Percentiles rank a stretch among this genome's conserved stretches.
Conservation (phyloP, 2,888 invertebrate genomes). For the Aphidoletes aphidimyza region DNA sequence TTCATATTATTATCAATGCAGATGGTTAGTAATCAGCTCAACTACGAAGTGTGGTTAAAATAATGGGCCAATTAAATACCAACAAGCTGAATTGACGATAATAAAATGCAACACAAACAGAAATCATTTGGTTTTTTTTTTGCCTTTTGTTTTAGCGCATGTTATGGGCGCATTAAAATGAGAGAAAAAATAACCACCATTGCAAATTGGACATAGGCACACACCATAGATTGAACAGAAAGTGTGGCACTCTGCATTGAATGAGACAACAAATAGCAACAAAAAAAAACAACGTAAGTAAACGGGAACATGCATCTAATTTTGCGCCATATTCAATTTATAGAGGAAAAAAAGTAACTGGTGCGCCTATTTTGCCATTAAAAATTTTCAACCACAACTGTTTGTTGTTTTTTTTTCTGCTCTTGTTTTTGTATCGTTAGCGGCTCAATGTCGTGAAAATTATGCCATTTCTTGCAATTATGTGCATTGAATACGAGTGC, state of each 20-base stretch:
- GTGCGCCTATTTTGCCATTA: neutral
- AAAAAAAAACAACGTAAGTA: neutral
- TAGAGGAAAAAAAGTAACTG: neutral
- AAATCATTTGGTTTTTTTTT: too few species aligned
- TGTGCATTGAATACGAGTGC: neutral
- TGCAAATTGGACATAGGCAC: neutral
- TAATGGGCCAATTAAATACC: constrained; percentile 40
- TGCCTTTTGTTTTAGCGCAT: neutral
- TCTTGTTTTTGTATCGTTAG: too few species aligned
- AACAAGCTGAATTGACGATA: constrained; percentile 29
- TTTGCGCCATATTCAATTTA: constrained; percentile 39
- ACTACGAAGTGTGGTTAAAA: neutral
- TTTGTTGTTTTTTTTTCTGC: constrained; percentile 15
- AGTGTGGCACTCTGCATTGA: neutral
- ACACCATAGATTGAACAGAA: neutral
- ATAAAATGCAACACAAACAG: neutral
- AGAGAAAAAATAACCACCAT: neutral
- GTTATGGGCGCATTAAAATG: constrained; percentile 16
- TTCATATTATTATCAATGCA: neutral
- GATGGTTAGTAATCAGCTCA: constrained; percentile 4
- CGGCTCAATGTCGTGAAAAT: constrained; percentile 29
- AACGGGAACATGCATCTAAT: constrained; percentile 23
- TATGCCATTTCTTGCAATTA: constrained; percentile 27
- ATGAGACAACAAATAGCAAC: neutral
- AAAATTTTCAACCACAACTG: neutral